A percentile compares a stretch with the other conserved stretches of the same genome.
phyloP scores from a whole-genome alignment of 2,113 vertebrate species.

The Eulacestoma nigropectus region DNA sequence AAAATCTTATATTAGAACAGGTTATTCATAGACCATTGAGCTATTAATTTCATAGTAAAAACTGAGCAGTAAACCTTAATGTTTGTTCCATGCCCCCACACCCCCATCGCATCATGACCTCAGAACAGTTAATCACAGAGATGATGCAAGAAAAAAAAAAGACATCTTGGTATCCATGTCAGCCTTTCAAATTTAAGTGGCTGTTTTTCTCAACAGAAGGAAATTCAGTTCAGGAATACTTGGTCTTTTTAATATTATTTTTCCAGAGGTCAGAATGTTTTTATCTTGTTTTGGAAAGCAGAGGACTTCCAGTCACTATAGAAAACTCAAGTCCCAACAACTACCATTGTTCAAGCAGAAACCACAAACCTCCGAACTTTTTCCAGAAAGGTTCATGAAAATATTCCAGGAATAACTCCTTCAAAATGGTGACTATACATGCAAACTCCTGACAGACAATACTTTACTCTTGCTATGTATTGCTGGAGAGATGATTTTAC shows the following conservation, averaged over 20 bases:
- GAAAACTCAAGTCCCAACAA: not conserved
- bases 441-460: not conserved
- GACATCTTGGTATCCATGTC: not conserved
- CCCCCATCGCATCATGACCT: not conserved
- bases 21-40: not conserved
- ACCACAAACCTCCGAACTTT: not conserved
- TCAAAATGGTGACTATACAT: not conserved
- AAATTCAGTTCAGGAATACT: constrained; percentile 19
- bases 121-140: not conserved
- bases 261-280: not conserved
- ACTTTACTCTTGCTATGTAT: not conserved
- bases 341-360: not conserved
- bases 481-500: not conserved
- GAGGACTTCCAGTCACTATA: not conserved
- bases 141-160: not conserved
- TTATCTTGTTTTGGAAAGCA: not conserved
- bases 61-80: not conserved
- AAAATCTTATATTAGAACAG: not conserved
- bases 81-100: not conserved
- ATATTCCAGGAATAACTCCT: not conserved
- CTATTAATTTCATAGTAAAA: not conserved
- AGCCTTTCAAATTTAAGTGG: constrained; percentile 21
- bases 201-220: not conserved
- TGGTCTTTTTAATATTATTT: not conserved
- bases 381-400: not conserved